Base-by-base conservation (phyloP, 2,888 invertebrate genomes). In the Tineola bisselliella region DNA sequence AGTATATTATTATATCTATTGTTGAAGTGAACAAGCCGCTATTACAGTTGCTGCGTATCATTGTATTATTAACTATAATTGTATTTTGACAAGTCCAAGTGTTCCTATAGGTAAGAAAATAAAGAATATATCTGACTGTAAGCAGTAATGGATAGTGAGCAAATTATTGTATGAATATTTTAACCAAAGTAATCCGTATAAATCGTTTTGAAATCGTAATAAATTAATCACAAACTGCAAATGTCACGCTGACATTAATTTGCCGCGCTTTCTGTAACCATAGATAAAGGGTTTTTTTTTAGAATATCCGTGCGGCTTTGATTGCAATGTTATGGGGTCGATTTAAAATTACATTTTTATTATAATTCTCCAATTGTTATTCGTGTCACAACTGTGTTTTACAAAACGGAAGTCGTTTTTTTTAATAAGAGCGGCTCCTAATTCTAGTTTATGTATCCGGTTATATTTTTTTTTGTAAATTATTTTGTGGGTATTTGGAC, bases 391-490 rank as follows among this genome's bases (percentile, higher is more conserved):
- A 54, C 54, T 17, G 17, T 25, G 54, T 54, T 54, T 54, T 18
- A 25, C 25, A 19, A 17, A 54, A 54, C 25, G 54, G 18, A 18
- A 54, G 54, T 33, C n/a, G n/a, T 57, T 54, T 18, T 54, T 54
- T 19, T 11, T 15, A 54, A 54, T 54, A 18, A 18, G 17, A 6
- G 56, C 72, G 68, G 68, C 63, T 68, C 67, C 68, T 77, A 75
- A 74, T 79, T 68, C 76, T 72, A 70, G 69, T 77, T 77, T 76
- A 76, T 69, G 67, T 77, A 71, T 83, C 81, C 83, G 81, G 74
- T 70, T 69, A 13, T 69, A 69, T 68, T 58, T 58, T 33, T 11
- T 58, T n/a, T 33, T 3, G 58, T n/a, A 54, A 70, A 72, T 67
- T 63, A 74, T 72, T 70, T 66, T 60, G 61, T 60, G 61, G 59